Base-by-base conservation (phyloP, 2,888 invertebrate species). In the Oasisia sp. region DNA sequence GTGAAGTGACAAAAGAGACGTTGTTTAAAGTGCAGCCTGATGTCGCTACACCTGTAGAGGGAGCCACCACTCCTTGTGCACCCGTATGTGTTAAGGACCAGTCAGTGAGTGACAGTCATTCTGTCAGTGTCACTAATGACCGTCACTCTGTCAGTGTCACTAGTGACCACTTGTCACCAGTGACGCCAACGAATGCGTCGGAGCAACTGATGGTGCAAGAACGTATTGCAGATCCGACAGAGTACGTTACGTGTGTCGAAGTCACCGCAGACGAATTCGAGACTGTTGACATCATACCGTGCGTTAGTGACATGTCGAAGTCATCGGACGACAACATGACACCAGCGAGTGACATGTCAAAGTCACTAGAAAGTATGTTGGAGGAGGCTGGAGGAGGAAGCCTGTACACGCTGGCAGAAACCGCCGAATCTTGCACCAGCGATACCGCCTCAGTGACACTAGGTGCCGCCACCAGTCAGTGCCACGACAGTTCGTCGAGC, bases 341-440 rank as follows among this genome's bases (percentile, higher is more conserved):
- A 5, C 27, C 38, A 14, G 91, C 32, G 44, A 90, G 58, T 32
- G 91, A 91, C 32, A 91, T 91, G 91, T 91, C 91, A 12, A 91
- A 38, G 91, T 91, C 91, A 38, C 89, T 91, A 5, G 91, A 91
- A 3, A 91, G 91, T 32, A 27, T 91, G 38, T n/a, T 91, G 32
- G 74, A 89, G 32, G 91, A 91, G 32, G 44, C 74, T 1, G 50
- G 14, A 12, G 91, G 74, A n/a, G 74, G 74, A 19, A 74, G 74
- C 74, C 4, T 74, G 27, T 74, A 74, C n/a, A 74, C 74, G 27
- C 27, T 74, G 27, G n/a, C 74, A 74, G 74, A 74, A n/a, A 74
- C 27, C n/a, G 27, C 19, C 5, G 74, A 74, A 19, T 74, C 74
- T 5, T 74, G 74, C 5, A 27, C 19, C 74, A 74, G 74, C 74